Conservation (phyloP, 2,797 vertebrate genomes). For the Leptatherina wallacei region DNA sequence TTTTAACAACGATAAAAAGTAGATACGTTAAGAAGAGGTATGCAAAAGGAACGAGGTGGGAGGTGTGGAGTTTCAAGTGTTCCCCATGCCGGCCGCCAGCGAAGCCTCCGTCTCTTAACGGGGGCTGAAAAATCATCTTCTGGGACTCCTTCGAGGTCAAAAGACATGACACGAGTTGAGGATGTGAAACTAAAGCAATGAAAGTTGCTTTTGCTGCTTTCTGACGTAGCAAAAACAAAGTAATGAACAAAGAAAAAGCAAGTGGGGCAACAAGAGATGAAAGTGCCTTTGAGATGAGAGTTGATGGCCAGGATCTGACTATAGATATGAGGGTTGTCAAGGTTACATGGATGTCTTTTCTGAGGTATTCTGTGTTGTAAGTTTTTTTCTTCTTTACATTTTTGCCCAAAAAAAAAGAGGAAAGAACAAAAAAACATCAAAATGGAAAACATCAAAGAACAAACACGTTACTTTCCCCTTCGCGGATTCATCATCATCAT, state of each 20-base stretch:
- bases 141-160: constrained; percentile 18
- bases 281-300: constrained; percentile 48
- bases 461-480: constrained; percentile 49
- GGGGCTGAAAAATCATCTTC: constrained; percentile 4
- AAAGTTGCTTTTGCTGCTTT: constrained; percentile 4
- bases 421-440: constrained; percentile 56
- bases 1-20: constrained; percentile 69
- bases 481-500: constrained; percentile 4
- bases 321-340: constrained; percentile 73
- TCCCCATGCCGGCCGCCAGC: constrained; percentile 21
- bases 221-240: neutral
- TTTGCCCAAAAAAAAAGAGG: constrained; percentile 62
- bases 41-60: constrained; percentile 38
- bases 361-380: constrained; percentile 87
- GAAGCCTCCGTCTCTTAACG: neutral
- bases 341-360: constrained; percentile 82
- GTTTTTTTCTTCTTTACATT: constrained; percentile 73
- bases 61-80: constrained; percentile 53
- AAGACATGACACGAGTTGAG: constrained; percentile 16
- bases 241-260: constrained; percentile 13
- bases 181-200: constrained; percentile 18
- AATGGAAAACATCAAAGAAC: constrained; percentile 66
- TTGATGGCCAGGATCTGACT: constrained; percentile 58
- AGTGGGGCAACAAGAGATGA: constrained; percentile 42
- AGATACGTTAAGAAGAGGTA: constrained; percentile 64